Evolutionary conservation across 2,888 invertebrate genomes (phyloP).

Genomic region (Acrobeloides nanus): DNA sequence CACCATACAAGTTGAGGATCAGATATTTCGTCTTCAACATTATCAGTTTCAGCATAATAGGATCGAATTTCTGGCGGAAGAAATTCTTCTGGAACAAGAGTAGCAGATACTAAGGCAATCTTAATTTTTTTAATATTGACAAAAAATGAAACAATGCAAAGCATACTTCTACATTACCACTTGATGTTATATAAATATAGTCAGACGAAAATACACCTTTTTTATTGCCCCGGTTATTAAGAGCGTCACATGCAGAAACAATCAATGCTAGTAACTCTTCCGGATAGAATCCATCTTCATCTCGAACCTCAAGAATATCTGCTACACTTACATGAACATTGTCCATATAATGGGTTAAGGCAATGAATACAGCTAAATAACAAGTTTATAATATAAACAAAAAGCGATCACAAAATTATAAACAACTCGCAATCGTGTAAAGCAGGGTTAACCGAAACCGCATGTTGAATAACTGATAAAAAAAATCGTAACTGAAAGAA

Average conservation of each 20-base stretch:
- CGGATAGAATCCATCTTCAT: constrained; percentile 16
- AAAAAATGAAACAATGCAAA: constrained; percentile 4
- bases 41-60: not conserved
- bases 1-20: constrained; percentile 33
- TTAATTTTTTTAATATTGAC: constrained; percentile 7
- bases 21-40: constrained; percentile 4
- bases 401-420: not conserved
- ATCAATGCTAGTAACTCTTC: constrained; percentile 27
- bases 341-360: constrained; percentile 3
- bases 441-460: too few species aligned
- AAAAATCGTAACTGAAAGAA: too few species aligned
- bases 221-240: constrained; percentile 1
- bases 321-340: constrained; percentile 24
- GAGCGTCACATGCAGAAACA: constrained; percentile 16
- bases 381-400: too few species aligned
- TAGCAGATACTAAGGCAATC: constrained; percentile 2
- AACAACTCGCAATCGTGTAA: not conserved
- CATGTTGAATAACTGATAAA: too few species aligned
- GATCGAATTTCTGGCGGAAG: constrained; percentile 20
- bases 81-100: constrained; percentile 13
- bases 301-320: constrained; percentile 29
- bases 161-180: constrained; percentile 35
- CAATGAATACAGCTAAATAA: too few species aligned
- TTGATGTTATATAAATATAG: constrained; percentile 32
- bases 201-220: constrained; percentile 35